Base-by-base conservation (phyloP, 1,140 invertebrate species). In the Cecropterus lyciades region DNA sequence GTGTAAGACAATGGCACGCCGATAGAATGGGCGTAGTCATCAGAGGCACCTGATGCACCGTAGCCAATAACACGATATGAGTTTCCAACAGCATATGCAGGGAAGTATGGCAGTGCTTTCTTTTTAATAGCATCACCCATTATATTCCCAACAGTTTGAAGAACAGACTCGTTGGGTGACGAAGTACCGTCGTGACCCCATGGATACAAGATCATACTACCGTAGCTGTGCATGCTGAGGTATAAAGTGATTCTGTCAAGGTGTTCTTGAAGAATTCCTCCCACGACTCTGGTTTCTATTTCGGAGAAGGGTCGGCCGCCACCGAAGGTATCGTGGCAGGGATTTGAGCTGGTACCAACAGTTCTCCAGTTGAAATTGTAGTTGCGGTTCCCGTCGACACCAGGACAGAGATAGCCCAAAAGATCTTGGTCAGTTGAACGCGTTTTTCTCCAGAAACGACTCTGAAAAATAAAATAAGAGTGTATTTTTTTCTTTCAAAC, bases 271-370 rank as follows among this genome's bases (percentile, higher is more conserved):
- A 93, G 74, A 10, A 94, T 79, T 70, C 92, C 79, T 2, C 82
- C 77, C 11, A 93, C 83, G 4, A 82, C 73, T 17, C 72, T 49
- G 0, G 93, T 82, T 84, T 98, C 97, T 0, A 93, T 92, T 87
- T 97, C 97, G 0, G 96, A 97, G 76, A 96, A 96, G 0, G 95
- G 73, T 7, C 75, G 74, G 0, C 87, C 77, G 0, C 97, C 96
- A 30, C 94, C 94, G 87, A 93, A 97, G 4, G 93, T 95, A 0
- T 96, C 94, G 3, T 80, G 79, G 77, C 96, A 97, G 0, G 94
- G 94, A 70, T 93, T 91, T 1, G 79, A 87, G 45, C 80, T 85
- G 11, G 87, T 84, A 0, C 55, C 60, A 16, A 74, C 70, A 5
- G 75, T 69, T n/a, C 77, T 68, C 94, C 94, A 95, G 49, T 92